Evolutionary conservation across 2,797 vertebrate genomes (phyloP).

Genomic region (Heterohyrax brucei): DNA sequence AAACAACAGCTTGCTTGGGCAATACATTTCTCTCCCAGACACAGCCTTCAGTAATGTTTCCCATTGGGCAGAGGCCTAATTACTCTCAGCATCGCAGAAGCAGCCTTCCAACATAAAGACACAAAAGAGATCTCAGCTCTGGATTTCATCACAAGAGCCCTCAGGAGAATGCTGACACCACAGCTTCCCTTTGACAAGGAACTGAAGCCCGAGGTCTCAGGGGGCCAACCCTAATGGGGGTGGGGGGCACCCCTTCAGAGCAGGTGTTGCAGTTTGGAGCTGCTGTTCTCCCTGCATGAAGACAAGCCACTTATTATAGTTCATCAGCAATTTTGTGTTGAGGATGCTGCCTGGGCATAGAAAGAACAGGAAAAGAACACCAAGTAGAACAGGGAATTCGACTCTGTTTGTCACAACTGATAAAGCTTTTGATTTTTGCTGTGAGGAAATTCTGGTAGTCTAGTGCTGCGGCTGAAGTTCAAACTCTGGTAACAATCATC

Average conservation of each 20-base stretch:
- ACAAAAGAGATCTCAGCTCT: background rate
- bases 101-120: background rate
- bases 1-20: background rate
- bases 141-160: constrained; percentile 7
- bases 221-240: fast-evolving
- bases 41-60: background rate
- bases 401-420: background rate
- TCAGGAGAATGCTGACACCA: background rate
- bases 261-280: background rate
- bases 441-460: background rate
- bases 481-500: background rate
- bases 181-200: background rate
- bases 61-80: background rate
- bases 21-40: no score
- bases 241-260: background rate
- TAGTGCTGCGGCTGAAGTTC: background rate
- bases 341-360: background rate
- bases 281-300: fast-evolving
- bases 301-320: background rate
- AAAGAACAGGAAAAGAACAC: background rate
- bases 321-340: background rate
- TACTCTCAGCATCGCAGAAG: background rate
- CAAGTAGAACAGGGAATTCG: background rate
- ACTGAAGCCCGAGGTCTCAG: background rate
- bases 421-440: background rate